Evolutionary conservation across 2,113 vertebrate species (phyloP), one percentile per base, ranked within the genome.

Genomic region (Canis aureus): DNA sequence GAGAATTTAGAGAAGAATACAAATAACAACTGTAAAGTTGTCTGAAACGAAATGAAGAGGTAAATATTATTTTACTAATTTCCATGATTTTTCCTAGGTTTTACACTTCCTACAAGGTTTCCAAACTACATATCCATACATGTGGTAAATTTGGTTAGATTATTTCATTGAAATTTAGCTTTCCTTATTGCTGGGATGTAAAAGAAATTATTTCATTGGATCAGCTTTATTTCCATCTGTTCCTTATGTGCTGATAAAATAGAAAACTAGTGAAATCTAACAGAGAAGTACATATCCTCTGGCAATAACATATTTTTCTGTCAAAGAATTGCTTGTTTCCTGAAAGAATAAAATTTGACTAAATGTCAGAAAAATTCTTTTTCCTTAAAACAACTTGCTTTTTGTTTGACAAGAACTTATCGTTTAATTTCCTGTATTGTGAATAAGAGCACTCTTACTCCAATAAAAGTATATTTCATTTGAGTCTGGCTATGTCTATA

Each of bases 301-400:
- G 98, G 98, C 97, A 98, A 96, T 97, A 98, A 97, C 96, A 93
- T 97, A 96, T 95, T 98, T 98, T 92, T 97, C 95, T 98, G 74
- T 97, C 97, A 91, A 98, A 96, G 97, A 97, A 98, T 98, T 94
- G 38, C 88, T 95, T 93, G 81, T 98, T 98, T 98, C 87, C 95
- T 98, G 73, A 97, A 98, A 96, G 53, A 98, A 87, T 38, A 4
- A 96, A 98, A 82, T 97, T 95, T 97, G 94, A 98, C 95, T 97
- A 98, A 95, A 97, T 88, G 97, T 97, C 64, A 98, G 86, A 97
- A 96, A 59, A 98, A 97, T 96, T 97, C 22, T 15, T 97, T 94
- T 90, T 91, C 53, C 66, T 95, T 94, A 83, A 95, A 97, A 97
- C 85, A 95, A 87, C 96, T 97, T 97, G 85, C 25, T 97, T 91